Base-by-base conservation (phyloP, 1,140 invertebrate genomes). In the Drosophila neocordata region DNA sequence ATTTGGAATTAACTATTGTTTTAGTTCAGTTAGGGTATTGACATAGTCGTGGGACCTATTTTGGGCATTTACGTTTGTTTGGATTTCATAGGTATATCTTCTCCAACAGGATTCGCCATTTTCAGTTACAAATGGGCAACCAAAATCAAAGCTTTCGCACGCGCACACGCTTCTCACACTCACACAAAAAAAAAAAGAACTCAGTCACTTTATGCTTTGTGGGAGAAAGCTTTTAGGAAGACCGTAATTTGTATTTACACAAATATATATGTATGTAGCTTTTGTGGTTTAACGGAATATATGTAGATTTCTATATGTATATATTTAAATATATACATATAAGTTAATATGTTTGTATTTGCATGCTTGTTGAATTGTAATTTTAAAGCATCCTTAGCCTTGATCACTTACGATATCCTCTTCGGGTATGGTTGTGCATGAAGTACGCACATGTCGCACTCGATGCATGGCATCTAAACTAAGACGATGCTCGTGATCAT, bases 341-440 rank as follows among this genome's bases (percentile, higher is more conserved):
- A 44, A 1, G 13, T 15, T 0, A 13, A 0, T 41, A 11, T 44
- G n/a, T 44, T 11, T 44, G 38, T 44, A 2, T 6, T 2, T 18
- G 6, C 18, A 31, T 31, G 27, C 27, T 31, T 31, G 27, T 31
- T 6, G 27, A 31, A 31, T 31, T 31, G 27, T 24, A 31, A 31
- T 24, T 4, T n/a, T n/a, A n/a, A n/a, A 24, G 27, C 27, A 31
- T 6, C 53, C 31, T 13, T 58, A 68, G 61, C 35, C 15, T 48
- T 44, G 65, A 69, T 70, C 73, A 62, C 89, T 91, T 83, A 91
- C 77, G 20, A 89, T 85, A 63, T 91, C 89, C 64, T 91, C 89
- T 72, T 91, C 89, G 22, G 89, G 89, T 65, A 91, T 91, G 6
- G 89, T 91, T 15, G 89, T 89, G 57, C 89, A 91, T 0, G 89